Evolutionary conservation across 2,113 vertebrate genomes (phyloP), one percentile per base, ranked within the genome.

Genomic region (Chinchilla lanigera): DNA sequence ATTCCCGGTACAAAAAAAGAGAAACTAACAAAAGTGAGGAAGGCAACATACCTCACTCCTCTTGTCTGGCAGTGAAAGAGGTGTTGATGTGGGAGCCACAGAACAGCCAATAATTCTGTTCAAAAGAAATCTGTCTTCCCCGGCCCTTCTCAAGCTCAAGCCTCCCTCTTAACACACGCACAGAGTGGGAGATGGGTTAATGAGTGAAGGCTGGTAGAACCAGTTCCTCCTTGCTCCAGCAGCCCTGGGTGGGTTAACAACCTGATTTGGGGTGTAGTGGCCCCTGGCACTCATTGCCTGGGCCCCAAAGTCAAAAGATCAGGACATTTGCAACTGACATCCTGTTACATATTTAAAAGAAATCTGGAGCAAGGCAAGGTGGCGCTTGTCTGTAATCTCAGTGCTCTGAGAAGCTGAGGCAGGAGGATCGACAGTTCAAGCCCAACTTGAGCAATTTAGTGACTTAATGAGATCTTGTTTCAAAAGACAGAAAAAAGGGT

Each of bases 301-400:
- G 33, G 2, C 56, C 71, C 20, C 19, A 69, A 90, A 93, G 61
- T 35, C 84, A 85, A 89, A 69, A 58, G 33, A 30, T 92, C 22
- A 73, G n/a, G 87, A 89, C 69, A 52, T 47, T 91, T 50, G 67
- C 33, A 80, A 56, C 89, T 93, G 60, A 84, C 35, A 82, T 63
- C 88, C 38, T 69, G 63, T 77, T 44, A 71, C 50, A 89, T 88
- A n/a, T 61, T 88, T 44, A 44, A 26, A 75, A 75, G 41, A 44
- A 26, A 75, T 44, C 41, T 6, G 22, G 41, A 44, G 24, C 41
- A 22, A 11, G 26, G 26, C 26, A 14, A 17, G 44, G 26, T 77
- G 38, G 38, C 12, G 10, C 71, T 12, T 26, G 20, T 22, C 71
- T 75, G 71, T 75, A 24, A 75, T 75, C 22, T 13, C 71, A 75